Evolutionary conservation across 2,888 invertebrate species (phyloP), one percentile per base, ranked within the genome.

Genomic region (Drosophila neutralis): DNA sequence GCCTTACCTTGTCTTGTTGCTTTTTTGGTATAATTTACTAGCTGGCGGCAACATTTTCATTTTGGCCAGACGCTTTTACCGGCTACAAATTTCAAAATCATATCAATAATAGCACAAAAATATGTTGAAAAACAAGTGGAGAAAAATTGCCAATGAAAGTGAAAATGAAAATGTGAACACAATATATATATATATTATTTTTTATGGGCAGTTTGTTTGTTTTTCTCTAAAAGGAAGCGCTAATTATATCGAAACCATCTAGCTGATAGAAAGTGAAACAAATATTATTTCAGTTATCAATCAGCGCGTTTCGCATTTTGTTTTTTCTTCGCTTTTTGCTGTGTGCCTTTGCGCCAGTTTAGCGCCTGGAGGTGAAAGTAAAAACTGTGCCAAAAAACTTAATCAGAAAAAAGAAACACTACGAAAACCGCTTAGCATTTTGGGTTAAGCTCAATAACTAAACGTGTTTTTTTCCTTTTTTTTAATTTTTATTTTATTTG

Each of bases 371-470:
- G 71, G 81, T 76, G 88, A 89, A 87, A 84, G 84, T 78, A 68
- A 89, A 75, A 72, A 73, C 67, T 79, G 78, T 75, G 85, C 80
- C 79, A 80, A 89, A 53, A 81, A 71, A 59, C 63, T 70, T 62
- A 70, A 75, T 73, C 72, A 67, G 57, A 51, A 75, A 51, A 77
- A 75, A 49, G 51, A 60, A 54, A 54, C n/a, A 51, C 29, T 10
- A 10, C 33, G 10, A 67, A 62, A 75, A 60, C 57, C 61, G 60
- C 86, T 42, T 45, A 66, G 64, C 57, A 85, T 80, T 45, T 87
- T 87, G 74, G 89, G 85, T 89, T 84, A 87, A 85, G 70, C 87
- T 80, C 78, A 86, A 87, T 84, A 84, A 77, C 75, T 74, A 73
- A 88, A 86, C 89, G 71, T 74, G 89, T 84, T 88, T 68, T 10